Base-by-base conservation (phyloP, 92 coral and sea anemone genomes). In the Zoanthus gigantus region DNA sequence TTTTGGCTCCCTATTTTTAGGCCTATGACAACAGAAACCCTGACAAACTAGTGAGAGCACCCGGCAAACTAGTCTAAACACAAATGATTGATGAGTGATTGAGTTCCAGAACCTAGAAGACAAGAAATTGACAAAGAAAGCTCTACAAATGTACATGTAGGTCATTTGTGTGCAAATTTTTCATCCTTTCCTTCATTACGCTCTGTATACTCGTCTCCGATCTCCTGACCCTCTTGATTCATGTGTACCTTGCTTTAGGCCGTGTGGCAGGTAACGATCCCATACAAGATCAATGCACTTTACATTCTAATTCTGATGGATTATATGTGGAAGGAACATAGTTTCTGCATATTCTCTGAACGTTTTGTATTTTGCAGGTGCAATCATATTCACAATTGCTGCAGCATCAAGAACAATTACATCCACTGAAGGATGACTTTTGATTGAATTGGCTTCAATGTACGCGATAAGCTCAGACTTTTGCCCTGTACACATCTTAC, bases 301-400 rank as follows among this genome's bases (percentile, higher is more conserved):
- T 54, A 16, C 60, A 54, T 54, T 54, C 14, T 54, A 16, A 9
- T 11, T 1, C 5, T 54, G 60, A 54, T 54, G 60, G 14, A 54
- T 16, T 54, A 54, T 54, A 1, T 8, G 60, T 9, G 90, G 90
- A 73, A 89, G 78, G 46, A 92, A 89, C 46, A 89, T 85, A 57
- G 81, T 82, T 68, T 78, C 85, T 46, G 92, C 87, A 72, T 88
- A 91, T 44, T 91, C 86, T 60, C 76, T 54, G 67, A 85, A 89
- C 89, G 90, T 79, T 77, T 89, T 89, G 83, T 74, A 86, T 44
- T 85, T 83, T 71, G 87, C 90, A 80, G 92, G 92, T 42, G 78
- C 31, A 56, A 88, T 71, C 93, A 91, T 77, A 23, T 82, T 87
- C 2, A 91, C 89, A 45, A 77, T 52, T 31, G 73, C 91, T 79